Evolutionary conservation across 2,888 invertebrate species (phyloP), one percentile per base, ranked within the genome.

Genomic region (Epinotia ramella): DNA sequence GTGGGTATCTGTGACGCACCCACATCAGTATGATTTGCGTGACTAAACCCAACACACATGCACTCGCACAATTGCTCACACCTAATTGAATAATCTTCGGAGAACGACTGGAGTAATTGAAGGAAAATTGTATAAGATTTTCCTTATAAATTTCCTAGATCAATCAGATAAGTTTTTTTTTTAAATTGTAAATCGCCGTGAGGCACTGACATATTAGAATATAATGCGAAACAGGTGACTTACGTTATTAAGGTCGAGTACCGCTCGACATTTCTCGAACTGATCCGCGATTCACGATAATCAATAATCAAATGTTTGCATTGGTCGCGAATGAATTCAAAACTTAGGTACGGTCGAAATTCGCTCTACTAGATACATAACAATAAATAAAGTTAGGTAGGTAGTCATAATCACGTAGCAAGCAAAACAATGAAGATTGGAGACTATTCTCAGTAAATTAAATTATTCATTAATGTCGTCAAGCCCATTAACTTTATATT

Each of bases 61-160:
- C n/a, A n/a, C n/a, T n/a, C n/a, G n/a, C n/a, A n/a, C 59, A 56
- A 57, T 68, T 16, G 44, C 68, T 9, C 46, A 62, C 62, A 60
- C 24, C 44, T 70, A 70, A 75, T 70, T 70, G 40, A 70, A 69
- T 75, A 24, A 70, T 75, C 20, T 75, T 75, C 75, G 60, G 13
- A n/a, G 70, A 70, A 70, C 53, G 33, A 53, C 9, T 40, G 28
- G 3, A 9, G 40, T 59, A 65, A 65, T 57, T 70, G 59, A 70
- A 70, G 74, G 53, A 75, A 75, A 75, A 71, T 49, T 53, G 24
- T 40, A 53, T 53, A 65, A 49, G 6, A 60, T 71, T 69, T 60
- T 70, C 70, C 49, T 70, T 60, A 28, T 69, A 13, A 12, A 59
- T 65, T 33, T 59, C 57, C 49, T 46, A 18, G 16, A 64, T 16